Conservation (phyloP, 2,888 invertebrate species). For the Prostheceraeus crozeri region DNA sequence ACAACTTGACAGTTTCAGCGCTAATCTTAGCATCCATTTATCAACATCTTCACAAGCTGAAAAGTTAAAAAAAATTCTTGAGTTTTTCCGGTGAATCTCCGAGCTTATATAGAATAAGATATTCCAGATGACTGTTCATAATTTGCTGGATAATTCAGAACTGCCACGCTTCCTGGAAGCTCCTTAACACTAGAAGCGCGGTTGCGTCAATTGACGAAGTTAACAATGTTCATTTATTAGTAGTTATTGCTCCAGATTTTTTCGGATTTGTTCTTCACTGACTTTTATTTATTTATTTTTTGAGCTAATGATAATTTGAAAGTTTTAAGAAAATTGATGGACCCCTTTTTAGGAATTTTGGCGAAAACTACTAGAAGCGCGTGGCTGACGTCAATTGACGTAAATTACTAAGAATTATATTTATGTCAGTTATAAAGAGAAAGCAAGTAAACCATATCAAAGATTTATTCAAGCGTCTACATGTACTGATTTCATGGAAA, state of each 20-base stretch:
- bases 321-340: conserved; percentile 17
- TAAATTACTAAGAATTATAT: conserved; percentile 24
- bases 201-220: too few relatives aligned
- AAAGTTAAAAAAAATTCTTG: too few relatives aligned
- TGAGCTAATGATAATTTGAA: conserved; percentile 24
- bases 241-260: conserved; percentile 19
- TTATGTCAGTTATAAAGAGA: neutral
- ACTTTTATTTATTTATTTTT: conserved; percentile 22
- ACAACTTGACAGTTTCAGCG: too few relatives aligned
- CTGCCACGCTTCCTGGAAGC: too few relatives aligned
- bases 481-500: neutral
- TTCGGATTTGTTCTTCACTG: conserved; percentile 18
- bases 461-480: conserved; percentile 19
- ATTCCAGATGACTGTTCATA: too few relatives aligned
- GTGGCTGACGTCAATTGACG: conserved; percentile 24
- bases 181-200: too few relatives aligned
- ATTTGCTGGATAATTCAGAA: too few relatives aligned
- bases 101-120: too few relatives aligned
- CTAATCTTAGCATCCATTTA: too few relatives aligned
- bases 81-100: too few relatives aligned
- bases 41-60: too few relatives aligned
- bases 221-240: conserved; percentile 7
- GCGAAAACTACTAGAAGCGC: conserved; percentile 17
- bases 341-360: neutral
- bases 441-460: conserved; percentile 14